These are phyloP conservation scores for Antigone vipio DNA, from an alignment of 2,113 vertebrate species.

Conservation along the genomic window DNA sequence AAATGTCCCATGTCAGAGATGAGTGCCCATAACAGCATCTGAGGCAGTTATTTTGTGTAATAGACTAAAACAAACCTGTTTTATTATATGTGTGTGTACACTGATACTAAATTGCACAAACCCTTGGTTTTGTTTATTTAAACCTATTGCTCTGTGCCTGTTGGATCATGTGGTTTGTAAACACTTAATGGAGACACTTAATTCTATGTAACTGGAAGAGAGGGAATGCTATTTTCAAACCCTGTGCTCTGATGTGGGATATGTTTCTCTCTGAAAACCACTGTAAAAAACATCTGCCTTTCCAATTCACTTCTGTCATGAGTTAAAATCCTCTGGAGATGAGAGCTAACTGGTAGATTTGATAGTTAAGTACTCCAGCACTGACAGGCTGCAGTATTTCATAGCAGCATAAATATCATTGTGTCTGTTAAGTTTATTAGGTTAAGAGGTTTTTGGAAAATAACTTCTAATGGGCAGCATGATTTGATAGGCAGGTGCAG, in stretches of 20 bases:
- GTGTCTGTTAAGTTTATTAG: conserved; percentile 3
- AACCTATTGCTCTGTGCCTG: conserved; percentile 3
- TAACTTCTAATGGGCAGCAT: conserved; percentile 19
- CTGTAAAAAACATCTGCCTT: conserved; percentile 6
- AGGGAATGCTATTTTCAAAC: background rate
- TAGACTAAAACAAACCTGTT: conserved; percentile 49
- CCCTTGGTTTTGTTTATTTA: conserved; percentile 26
- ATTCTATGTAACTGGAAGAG: background rate
- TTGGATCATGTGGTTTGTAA: background rate
- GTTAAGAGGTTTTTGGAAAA: conserved; percentile 43
- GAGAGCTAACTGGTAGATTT: background rate
- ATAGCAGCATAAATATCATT: background rate
- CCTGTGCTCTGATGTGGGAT: background rate
- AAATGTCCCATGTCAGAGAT: conserved; percentile 65
- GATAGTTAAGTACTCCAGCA: background rate
- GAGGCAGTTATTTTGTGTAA: conserved; percentile 54
- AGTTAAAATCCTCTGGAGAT: conserved; percentile 36
- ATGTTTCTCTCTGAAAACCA: background rate
- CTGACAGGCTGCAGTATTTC: conserved; percentile 30
- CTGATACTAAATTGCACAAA: background rate
- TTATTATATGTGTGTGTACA: background rate
- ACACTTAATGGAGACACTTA: background rate
- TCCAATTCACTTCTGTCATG: background rate
- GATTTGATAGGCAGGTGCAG: conserved; percentile 36
- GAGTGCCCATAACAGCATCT: conserved; percentile 56